Percentiles rank a stretch among this genome's conserved stretches.
Evolutionary conservation across 2,797 vertebrate genomes (phyloP).

Genomic region (Hydrolagus colliei): DNA sequence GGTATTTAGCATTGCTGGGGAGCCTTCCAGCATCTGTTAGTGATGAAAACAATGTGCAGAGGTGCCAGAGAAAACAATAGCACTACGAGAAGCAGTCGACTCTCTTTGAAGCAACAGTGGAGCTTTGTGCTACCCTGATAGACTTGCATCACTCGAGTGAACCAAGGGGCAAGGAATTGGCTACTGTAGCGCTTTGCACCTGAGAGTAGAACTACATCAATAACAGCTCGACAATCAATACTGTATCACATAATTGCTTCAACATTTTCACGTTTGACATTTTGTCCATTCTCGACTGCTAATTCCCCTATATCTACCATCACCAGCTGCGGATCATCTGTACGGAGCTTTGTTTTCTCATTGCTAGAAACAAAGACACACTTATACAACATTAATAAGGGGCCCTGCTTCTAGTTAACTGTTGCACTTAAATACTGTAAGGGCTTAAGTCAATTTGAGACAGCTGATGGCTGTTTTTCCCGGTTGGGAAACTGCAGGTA

Average conservation of each 20-base stretch:
- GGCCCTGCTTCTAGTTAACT: not conserved
- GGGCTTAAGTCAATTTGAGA: constrained; percentile 1
- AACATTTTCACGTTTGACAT: not conserved
- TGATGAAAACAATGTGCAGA: constrained; percentile 15
- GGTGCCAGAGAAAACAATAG: not conserved
- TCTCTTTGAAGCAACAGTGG: constrained; percentile 17
- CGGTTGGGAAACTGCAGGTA: not conserved
- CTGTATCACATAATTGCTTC: not conserved
- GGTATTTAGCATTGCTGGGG: not conserved
- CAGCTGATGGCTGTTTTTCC: constrained; percentile 6
- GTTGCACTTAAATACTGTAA: not conserved
- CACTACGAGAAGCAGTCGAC: not conserved
- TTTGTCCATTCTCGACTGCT: not conserved
- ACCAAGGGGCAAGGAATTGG: not conserved
- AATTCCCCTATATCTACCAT: too few species aligned
- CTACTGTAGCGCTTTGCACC: not conserved
- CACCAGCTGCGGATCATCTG: constrained; percentile 10
- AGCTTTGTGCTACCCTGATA: not conserved
- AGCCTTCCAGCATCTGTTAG: not conserved
- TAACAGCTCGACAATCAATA: not conserved
- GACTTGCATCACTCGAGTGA: not conserved
- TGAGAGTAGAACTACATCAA: constrained; percentile 3
- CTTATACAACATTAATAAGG: not conserved
- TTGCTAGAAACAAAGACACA: constrained; percentile 2
- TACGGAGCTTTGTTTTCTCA: not conserved